phyloP scores from a whole-genome alignment of 37 sponge, comb jelly and placozoan genomes.

The Axinella damicornis region DNA sequence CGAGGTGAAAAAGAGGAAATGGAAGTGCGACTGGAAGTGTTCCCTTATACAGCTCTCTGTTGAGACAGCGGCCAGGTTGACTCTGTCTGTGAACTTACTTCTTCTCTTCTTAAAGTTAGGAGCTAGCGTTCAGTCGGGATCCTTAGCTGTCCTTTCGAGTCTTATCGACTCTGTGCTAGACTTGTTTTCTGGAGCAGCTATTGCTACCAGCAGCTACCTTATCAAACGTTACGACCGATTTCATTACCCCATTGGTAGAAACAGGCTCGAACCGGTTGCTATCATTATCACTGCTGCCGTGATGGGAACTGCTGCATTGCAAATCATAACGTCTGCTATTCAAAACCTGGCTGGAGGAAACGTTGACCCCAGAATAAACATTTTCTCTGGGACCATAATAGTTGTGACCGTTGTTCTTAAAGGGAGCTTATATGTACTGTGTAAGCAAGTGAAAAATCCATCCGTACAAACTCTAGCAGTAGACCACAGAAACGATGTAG shows the following conservation, averaged over 20 bases:
- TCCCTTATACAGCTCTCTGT: constrained; percentile 21
- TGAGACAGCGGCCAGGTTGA: constrained; percentile 39
- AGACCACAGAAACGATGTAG: constrained; percentile 65
- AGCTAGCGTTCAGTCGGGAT: constrained; percentile 62
- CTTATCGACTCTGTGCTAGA: constrained; percentile 65
- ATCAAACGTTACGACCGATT: constrained; percentile 34
- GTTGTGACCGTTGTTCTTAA: constrained; percentile 43
- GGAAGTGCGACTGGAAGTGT: neutral
- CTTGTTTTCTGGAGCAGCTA: constrained; percentile 59
- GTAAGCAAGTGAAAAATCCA: constrained; percentile 47
- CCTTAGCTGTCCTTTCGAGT: constrained; percentile 61
- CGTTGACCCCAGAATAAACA: constrained; percentile 41
- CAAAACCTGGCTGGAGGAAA: constrained; percentile 17
- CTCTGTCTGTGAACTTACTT: constrained; percentile 52
- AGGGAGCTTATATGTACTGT: constrained; percentile 39
- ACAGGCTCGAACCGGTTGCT: constrained; percentile 63
- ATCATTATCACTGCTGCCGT: constrained; percentile 58
- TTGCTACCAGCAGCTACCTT: constrained; percentile 42
- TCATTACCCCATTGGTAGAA: constrained; percentile 59
- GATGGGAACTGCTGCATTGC: constrained; percentile 75
- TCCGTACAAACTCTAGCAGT: constrained; percentile 61
- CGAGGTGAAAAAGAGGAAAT: neutral
- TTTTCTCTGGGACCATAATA: constrained; percentile 49
- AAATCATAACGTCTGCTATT: constrained; percentile 49
- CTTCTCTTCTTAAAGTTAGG: constrained; percentile 45